phyloP scores from a whole-genome alignment of 1,140 invertebrate genomes.

The Zaprionus davidi region DNA sequence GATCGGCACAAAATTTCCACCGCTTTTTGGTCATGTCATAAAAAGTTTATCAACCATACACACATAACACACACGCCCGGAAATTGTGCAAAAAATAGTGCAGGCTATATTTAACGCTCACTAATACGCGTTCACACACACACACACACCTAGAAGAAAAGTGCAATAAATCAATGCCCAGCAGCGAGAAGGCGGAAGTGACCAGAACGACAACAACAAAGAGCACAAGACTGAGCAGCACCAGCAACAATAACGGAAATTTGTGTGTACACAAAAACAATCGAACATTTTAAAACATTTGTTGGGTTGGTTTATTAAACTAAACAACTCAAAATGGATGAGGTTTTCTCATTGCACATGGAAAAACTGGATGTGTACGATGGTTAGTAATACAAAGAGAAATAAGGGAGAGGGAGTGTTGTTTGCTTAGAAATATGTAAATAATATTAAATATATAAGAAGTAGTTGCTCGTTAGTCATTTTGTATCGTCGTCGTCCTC shows the following conservation, averaged over 20 bases:
- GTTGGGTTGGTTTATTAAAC: constrained; percentile 39
- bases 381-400: constrained; percentile 51
- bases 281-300: constrained; percentile 39
- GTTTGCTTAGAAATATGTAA: constrained; percentile 63
- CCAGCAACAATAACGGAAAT: constrained; percentile 20
- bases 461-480: constrained; percentile 72
- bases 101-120: constrained; percentile 36
- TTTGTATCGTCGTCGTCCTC: constrained; percentile 14
- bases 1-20: constrained; percentile 1
- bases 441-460: constrained; percentile 67
- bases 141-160: constrained; percentile 37
- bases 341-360: constrained; percentile 76
- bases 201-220: constrained; percentile 56
- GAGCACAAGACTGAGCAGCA: constrained; percentile 54
- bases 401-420: background rate
- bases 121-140: constrained; percentile 20
- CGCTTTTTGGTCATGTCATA: background rate
- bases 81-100: constrained; percentile 22
- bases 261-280: constrained; percentile 9
- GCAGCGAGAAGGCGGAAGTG: constrained; percentile 42
- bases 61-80: constrained; percentile 8
- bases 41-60: background rate
- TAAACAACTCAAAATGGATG: constrained; percentile 66
- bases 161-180: constrained; percentile 72
- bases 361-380: constrained; percentile 75